phyloP scores from a whole-genome alignment of 2,113 vertebrate genomes.

The Herpetotheres cachinnans region DNA sequence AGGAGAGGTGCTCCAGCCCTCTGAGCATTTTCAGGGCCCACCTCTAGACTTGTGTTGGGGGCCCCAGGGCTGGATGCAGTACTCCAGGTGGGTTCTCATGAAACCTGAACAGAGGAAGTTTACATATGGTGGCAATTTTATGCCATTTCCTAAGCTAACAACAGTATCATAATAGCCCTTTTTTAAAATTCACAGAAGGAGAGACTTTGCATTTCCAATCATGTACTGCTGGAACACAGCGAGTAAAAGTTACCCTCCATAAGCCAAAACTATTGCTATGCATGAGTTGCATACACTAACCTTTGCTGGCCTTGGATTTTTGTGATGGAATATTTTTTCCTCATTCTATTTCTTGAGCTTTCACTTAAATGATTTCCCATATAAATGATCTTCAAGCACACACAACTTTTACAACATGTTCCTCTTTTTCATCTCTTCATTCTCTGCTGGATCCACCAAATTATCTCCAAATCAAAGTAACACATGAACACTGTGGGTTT shows the following conservation, averaged over 20 bases:
- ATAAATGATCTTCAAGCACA: neutral
- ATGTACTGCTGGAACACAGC: neutral
- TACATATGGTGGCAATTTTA: neutral
- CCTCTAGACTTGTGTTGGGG: too few relatives aligned
- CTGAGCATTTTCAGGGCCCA: too few relatives aligned
- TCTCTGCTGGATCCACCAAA: neutral
- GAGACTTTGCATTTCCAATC: neutral
- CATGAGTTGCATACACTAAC: neutral
- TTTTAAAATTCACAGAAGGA: neutral
- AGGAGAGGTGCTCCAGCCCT: neutral
- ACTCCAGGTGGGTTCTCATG: neutral
- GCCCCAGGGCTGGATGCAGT: neutral
- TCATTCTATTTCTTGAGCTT: neutral
- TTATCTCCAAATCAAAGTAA: neutral
- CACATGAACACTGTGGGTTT: neutral
- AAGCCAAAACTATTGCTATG: neutral
- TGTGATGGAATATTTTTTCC: neutral
- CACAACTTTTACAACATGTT: neutral
- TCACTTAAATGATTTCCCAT: neutral
- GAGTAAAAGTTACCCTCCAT: neutral
- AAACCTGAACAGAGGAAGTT: neutral
- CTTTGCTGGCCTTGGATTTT: neutral
- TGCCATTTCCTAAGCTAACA: neutral
- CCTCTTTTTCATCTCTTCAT: neutral
- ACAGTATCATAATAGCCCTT: neutral